Evolutionary conservation across 2,113 vertebrate genomes (phyloP).

Genomic region (Acrocephalus arundinaceus): DNA sequence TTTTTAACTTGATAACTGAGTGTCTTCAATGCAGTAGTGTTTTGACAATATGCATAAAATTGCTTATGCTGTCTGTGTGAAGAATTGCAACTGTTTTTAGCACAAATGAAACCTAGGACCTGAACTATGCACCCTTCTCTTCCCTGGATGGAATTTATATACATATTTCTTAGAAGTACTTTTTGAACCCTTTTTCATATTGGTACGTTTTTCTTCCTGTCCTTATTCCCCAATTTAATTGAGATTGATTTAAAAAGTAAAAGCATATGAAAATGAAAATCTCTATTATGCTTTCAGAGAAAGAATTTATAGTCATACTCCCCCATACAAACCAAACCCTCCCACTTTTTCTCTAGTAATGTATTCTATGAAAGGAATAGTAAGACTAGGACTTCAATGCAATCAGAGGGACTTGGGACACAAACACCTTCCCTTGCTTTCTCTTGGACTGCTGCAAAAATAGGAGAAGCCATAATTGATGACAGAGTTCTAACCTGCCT

Average conservation of each 20-base stretch:
- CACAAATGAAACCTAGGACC: background rate
- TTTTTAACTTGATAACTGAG: background rate
- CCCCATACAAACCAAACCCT: background rate
- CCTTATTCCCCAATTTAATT: background rate
- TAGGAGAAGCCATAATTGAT: background rate
- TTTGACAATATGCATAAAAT: background rate
- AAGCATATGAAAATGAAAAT: background rate
- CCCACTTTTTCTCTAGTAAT: background rate
- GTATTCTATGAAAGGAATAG: background rate
- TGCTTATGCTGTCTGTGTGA: background rate
- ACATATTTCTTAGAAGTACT: background rate
- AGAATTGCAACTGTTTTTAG: background rate
- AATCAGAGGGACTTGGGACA: background rate
- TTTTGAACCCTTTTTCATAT: background rate
- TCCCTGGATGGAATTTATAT: background rate
- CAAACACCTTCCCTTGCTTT: background rate
- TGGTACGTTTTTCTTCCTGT: background rate
- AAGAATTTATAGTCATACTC: background rate
- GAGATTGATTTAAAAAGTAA: background rate
- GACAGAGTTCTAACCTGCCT: background rate
- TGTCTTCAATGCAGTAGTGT: background rate
- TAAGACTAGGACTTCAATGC: background rate
- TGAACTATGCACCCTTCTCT: background rate
- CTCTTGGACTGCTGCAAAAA: background rate
- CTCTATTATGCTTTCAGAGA: background rate